Conservation (phyloP, 2,797 vertebrate species). For the Cyprinodon diabolis region DNA sequence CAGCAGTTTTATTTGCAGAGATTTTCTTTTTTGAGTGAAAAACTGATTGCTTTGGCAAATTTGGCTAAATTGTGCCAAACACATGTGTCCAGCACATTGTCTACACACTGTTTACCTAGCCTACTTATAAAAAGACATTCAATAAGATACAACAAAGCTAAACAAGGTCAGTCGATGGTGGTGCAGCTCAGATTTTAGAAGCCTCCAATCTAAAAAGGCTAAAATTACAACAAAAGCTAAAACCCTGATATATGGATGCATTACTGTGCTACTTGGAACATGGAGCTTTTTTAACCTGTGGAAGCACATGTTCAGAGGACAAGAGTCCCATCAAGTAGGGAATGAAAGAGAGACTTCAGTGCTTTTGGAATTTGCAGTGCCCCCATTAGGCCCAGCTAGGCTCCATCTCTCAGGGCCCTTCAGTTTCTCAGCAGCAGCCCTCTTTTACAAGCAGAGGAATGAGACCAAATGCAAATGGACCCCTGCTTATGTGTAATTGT, state of each 20-base stretch:
- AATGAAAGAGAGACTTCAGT: slow-evolving; percentile 45
- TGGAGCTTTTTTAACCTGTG: slow-evolving; percentile 55
- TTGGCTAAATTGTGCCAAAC: no score
- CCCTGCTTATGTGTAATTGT: slow-evolving; percentile 45
- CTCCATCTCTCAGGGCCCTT: slow-evolving; percentile 40
- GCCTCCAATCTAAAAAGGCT: not conserved
- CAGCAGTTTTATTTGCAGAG: no score
- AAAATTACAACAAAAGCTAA: not conserved
- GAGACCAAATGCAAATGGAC: slow-evolving; percentile 74
- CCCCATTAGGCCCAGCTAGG: slow-evolving; percentile 33
- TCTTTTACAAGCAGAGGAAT: slow-evolving; percentile 64
- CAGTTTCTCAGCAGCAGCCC: slow-evolving; percentile 50
- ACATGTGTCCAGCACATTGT: no score
- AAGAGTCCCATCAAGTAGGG: slow-evolving; percentile 48
- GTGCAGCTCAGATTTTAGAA: not conserved
- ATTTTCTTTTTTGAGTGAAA: no score
- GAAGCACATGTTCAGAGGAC: slow-evolving; percentile 39
- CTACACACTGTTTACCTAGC: no score
- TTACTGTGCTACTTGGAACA: slow-evolving; percentile 17
- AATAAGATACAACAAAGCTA: no score
- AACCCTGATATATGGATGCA: slow-evolving; percentile 19
- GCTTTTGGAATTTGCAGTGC: slow-evolving; percentile 35
- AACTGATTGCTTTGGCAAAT: no score
- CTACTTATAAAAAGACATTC: no score
- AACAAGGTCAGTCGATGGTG: not conserved